Evolutionary conservation across 2,888 invertebrate species (phyloP), one percentile per base, ranked within the genome.

Genomic region (Druceiella hillmani): DNA sequence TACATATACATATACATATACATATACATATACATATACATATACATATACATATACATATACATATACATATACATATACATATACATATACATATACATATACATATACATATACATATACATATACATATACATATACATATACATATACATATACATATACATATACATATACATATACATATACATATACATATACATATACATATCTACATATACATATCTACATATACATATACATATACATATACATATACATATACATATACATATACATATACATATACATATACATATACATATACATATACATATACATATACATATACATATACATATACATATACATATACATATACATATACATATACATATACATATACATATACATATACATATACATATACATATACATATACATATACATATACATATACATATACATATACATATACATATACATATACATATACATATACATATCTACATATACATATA

Each of bases 1-100:
- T 20, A 20, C n/a, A 20, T 20, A 20, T 20, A 20, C n/a, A 20
- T 20, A 20, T 20, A 20, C n/a, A 20, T 20, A 20, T 20, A 20
- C n/a, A 20, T 20, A 20, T 20, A 20, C n/a, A 20, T 20, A 20
- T 20, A 20, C n/a, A 20, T 20, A 20, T 20, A 20, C n/a, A 20
- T 20, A 20, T 20, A 20, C n/a, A 20, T 20, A 20, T 20, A 20
- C n/a, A 20, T 20, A 20, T 20, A 20, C n/a, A 20, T 20, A 20
- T 20, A 20, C n/a, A 20, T 20, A 20, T 20, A 20, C n/a, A 20
- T 20, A 20, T 20, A 20, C n/a, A 20, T 20, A 20, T 20, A 20
- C n/a, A 20, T 20, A 20, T 20, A 20, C n/a, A 20, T 20, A 20
- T 20, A 20, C n/a, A 20, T 20, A 20, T 20, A 20, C n/a, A 20